Percentiles rank a stretch among this genome's conserved stretches.
These are phyloP conservation scores for Aphis craccivora DNA, from an alignment of 1,140 invertebrate species.

Conservation along the genomic window DNA sequence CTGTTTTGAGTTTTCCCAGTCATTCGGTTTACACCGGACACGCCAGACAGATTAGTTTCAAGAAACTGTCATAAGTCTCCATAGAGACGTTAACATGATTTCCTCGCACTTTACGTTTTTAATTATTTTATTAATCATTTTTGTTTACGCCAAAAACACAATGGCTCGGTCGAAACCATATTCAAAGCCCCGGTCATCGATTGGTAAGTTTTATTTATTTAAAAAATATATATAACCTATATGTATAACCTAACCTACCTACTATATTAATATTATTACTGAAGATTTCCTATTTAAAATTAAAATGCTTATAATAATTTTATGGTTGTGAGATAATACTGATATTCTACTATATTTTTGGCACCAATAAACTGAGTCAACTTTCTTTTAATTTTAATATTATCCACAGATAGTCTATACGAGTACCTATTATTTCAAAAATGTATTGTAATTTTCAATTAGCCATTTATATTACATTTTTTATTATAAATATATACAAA, in stretches of 20 bases:
- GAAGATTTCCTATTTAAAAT: background rate
- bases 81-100: slow-evolving; percentile 14
- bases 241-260: too few species aligned
- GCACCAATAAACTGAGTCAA: background rate
- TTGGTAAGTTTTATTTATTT: background rate
- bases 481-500: background rate
- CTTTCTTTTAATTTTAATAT: background rate
- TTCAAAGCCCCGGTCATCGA: background rate
- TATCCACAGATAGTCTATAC: background rate
- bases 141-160: background rate
- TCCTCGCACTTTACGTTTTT: background rate
- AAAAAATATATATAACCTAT: background rate
- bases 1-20: slow-evolving; percentile 32
- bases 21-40: slow-evolving; percentile 29
- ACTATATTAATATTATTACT: background rate
- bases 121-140: background rate
- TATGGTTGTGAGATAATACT: background rate
- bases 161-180: background rate
- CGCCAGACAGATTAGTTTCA: slow-evolving; percentile 19
- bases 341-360: background rate
- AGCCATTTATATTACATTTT: background rate
- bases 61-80: background rate
- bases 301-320: background rate
- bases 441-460: background rate
- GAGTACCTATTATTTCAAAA: too few species aligned